Evolutionary conservation across 1,140 invertebrate species (phyloP), one percentile per base, ranked within the genome.

Genomic region (Cylas formicarius): DNA sequence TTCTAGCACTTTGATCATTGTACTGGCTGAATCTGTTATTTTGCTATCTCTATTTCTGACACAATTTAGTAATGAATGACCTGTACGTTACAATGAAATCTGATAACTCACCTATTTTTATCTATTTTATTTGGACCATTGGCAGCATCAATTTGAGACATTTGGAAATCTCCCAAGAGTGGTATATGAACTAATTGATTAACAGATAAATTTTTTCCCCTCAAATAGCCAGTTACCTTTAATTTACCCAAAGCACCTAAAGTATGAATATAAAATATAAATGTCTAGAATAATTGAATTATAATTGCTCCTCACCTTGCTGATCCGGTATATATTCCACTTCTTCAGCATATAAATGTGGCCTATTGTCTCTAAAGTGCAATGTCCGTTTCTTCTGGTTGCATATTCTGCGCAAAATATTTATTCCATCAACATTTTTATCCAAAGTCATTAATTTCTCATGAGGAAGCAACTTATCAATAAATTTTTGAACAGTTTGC

Each of bases 161-260:
- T 81, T 72, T 96, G 92, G 66, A 85, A 97, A 62, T 95, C 86
- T 26, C 91, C 93, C 61, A 90, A 78, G 0, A 90, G 91, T 36
- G 88, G 80, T 36, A 98, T 78, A 60, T 97, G 88, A 31, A 98
- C 71, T 31, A 97, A 70, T 51, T 81, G 72, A 74, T 97, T 96
- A 0, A 87, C 90, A 66, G 82, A 84, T 24, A 95, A 68, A 5
- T 83, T 69, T 53, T 78, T 74, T 1, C 90, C 87, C 58, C 87
- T 71, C 31, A 97, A 65, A 68, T 84, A 95, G 2, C 94, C 94
- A 45, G 81, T 82, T 1, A 97, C 65, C 69, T 84, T 84, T 19
- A 97, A 65, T 22, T 80, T 88, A 14, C 90, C 90, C 57, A 67
- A 66, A 18, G 63, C 37, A 39, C 57, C 53, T 56, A 44, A 6